Percentiles rank a stretch among this genome's conserved stretches.
Evolutionary conservation across 2,113 vertebrate genomes (phyloP).

Genomic region (Junco hyemalis): DNA sequence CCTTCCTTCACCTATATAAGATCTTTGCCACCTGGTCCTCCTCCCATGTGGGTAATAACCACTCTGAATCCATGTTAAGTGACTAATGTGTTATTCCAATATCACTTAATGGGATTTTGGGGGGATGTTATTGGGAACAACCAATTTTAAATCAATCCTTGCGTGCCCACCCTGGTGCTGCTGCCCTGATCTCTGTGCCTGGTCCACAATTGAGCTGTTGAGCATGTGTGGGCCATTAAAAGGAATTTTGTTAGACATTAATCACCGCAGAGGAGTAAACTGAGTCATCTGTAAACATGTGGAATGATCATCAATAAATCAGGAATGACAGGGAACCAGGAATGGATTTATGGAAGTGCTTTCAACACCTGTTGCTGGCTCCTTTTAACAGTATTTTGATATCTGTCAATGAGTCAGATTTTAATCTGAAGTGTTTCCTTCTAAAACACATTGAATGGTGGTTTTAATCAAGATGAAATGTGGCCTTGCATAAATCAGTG

Average conservation of each 20-base stretch:
- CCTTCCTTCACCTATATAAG: neutral
- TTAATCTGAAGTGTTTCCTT: constrained; percentile 19
- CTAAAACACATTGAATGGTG: neutral
- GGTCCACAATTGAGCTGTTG: neutral
- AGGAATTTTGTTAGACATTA: neutral
- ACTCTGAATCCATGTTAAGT: neutral
- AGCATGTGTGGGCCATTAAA: neutral
- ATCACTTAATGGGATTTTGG: neutral
- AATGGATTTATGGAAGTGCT: neutral
- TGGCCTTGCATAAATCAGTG: neutral
- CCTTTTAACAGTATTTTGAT: neutral
- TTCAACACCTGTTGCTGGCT: neutral
- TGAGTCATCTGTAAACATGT: neutral
- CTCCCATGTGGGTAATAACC: neutral
- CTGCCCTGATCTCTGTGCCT: neutral
- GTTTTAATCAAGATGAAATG: neutral
- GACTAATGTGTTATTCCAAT: neutral
- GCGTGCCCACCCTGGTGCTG: neutral
- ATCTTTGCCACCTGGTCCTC: neutral
- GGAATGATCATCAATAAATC: neutral
- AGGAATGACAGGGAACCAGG: neutral
- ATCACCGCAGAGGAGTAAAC: neutral
- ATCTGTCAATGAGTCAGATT: neutral
- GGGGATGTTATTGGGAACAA: neutral
- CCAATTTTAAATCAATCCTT: neutral